Conservation (phyloP, 2,888 invertebrate species). For the Pammene aurita region DNA sequence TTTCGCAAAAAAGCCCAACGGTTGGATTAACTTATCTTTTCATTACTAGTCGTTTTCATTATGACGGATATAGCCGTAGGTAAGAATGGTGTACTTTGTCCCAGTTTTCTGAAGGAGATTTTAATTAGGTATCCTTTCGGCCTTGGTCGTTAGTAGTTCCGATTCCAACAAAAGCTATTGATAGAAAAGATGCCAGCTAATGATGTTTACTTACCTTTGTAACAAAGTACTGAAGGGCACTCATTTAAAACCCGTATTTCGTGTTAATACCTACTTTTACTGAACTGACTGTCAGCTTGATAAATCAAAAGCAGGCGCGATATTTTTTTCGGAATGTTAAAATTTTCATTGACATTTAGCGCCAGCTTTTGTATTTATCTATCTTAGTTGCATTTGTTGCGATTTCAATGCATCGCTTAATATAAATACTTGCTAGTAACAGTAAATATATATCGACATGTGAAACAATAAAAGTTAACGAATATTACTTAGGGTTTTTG, state of each 20-base stretch:
- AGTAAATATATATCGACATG: not conserved
- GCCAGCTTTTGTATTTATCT: no score
- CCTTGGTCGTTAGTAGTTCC: slow-evolving; percentile 1
- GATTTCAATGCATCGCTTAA: no score
- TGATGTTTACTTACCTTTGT: not conserved
- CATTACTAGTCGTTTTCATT: slow-evolving; percentile 30
- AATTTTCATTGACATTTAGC: no score
- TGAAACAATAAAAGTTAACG: not conserved
- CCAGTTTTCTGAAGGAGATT: slow-evolving; percentile 25
- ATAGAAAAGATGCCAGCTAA: not conserved
- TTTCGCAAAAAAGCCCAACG: slow-evolving; percentile 29
- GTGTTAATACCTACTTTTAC: not conserved
- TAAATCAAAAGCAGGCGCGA: not conserved
- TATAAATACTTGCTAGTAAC: not conserved
- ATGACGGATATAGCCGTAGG: slow-evolving; percentile 14
- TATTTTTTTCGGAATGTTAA: no score
- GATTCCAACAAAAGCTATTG: not conserved
- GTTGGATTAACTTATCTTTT: slow-evolving; percentile 32
- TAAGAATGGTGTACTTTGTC: slow-evolving; percentile 20
- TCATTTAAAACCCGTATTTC: not conserved
- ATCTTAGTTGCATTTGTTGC: no score
- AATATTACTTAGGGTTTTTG: slow-evolving; percentile 1
- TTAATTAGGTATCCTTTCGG: slow-evolving; percentile 18
- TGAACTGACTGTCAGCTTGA: not conserved
- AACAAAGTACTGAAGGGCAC: not conserved